Evolutionary conservation across 2,113 vertebrate genomes (phyloP).

Genomic region (Cynocephalus volans): DNA sequence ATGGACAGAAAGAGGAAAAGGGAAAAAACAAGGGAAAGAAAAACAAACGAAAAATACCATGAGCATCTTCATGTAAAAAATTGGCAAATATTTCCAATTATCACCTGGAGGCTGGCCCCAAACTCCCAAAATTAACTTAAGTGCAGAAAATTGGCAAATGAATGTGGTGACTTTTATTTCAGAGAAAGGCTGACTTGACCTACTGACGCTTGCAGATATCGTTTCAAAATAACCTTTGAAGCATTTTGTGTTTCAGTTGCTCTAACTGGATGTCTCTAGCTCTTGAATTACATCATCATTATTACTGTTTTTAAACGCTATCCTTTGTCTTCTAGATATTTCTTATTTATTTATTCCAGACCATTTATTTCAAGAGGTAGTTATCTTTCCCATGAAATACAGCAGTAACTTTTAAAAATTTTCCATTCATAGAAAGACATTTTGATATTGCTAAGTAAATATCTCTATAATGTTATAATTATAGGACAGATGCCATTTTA

Average conservation of each 20-base stretch:
- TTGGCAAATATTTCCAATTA: conserved; percentile 41
- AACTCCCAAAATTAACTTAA: neutral
- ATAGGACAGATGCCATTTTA: neutral
- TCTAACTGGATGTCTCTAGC: neutral
- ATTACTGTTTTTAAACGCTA: neutral
- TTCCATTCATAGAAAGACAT: conserved; percentile 13
- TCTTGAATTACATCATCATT: neutral
- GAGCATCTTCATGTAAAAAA: neutral
- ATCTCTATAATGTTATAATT: conserved; percentile 19
- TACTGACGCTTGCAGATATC: neutral
- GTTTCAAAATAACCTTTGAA: conserved; percentile 46
- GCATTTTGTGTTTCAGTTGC: neutral
- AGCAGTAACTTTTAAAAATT: conserved; percentile 1
- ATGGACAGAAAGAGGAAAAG: neutral
- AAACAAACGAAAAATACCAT: neutral
- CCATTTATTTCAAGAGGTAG: neutral
- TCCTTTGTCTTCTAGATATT: conserved; percentile 3
- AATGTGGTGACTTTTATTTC: conserved; percentile 14
- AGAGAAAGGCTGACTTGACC: neutral
- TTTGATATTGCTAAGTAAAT: conserved; percentile 61
- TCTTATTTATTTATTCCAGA: conserved; percentile 10
- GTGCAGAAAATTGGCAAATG: neutral
- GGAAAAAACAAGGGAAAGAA: neutral
- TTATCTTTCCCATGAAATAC: neutral
- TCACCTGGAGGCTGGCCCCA: neutral